Evolutionary conservation across 2,888 invertebrate species (phyloP).

Genomic region (Phengaris arion): DNA sequence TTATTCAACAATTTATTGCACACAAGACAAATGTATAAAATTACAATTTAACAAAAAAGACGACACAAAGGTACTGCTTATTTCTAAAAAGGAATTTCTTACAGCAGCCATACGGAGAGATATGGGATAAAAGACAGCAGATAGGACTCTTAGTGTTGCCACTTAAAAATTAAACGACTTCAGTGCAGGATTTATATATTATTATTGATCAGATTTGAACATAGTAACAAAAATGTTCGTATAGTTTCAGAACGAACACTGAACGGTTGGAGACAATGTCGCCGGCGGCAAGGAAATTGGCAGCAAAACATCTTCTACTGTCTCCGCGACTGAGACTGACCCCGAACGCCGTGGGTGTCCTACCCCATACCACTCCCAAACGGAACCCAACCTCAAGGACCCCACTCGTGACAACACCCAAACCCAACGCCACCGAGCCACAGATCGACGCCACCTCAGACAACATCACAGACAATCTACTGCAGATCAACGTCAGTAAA

Average conservation of each 20-base stretch:
- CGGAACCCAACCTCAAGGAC: slow-evolving; percentile 46
- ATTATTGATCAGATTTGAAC: too few species aligned
- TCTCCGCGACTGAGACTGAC: slow-evolving; percentile 71
- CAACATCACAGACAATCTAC: slow-evolving; percentile 89
- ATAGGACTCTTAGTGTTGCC: too few species aligned
- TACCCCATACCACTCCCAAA: slow-evolving; percentile 55
- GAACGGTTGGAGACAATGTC: slow-evolving; percentile 95
- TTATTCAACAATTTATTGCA: too few species aligned
- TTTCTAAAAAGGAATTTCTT: too few species aligned
- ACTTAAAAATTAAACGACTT: too few species aligned
- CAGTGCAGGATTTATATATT: too few species aligned
- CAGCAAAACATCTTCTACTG: slow-evolving; percentile 79
- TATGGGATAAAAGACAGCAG: too few species aligned
- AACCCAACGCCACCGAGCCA: slow-evolving; percentile 31
- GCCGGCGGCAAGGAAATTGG: slow-evolving; percentile 94
- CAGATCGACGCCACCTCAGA: slow-evolving; percentile 32
- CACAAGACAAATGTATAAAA: too few species aligned
- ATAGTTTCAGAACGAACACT: slow-evolving; percentile 80
- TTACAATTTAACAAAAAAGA: too few species aligned
- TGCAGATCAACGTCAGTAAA: slow-evolving; percentile 87
- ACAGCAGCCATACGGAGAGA: too few species aligned
- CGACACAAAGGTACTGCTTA: too few species aligned
- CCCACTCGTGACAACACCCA: slow-evolving; percentile 54
- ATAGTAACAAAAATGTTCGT: slow-evolving; percentile 37
- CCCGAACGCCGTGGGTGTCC: slow-evolving; percentile 62